phyloP scores from a whole-genome alignment of 2,797 vertebrate genomes.

The Xenentodon cancila region DNA sequence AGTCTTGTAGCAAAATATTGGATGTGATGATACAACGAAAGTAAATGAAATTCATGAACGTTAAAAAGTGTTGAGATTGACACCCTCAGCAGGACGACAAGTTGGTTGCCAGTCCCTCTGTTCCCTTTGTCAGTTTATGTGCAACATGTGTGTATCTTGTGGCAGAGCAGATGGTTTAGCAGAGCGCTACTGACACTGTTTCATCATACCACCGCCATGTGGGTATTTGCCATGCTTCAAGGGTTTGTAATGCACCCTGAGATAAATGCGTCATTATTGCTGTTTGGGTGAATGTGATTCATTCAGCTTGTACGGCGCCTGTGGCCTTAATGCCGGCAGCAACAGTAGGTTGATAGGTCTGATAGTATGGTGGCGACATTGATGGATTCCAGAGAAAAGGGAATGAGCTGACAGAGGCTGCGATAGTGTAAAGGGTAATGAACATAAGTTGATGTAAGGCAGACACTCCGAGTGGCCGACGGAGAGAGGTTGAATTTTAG shows the following conservation, averaged over 20 bases:
- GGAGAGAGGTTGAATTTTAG: slow-evolving; percentile 28
- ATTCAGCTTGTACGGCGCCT: slow-evolving; percentile 50
- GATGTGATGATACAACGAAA: neutral
- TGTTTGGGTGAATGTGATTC: slow-evolving; percentile 66
- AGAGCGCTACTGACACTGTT: slow-evolving; percentile 65
- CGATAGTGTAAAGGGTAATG: slow-evolving; percentile 56
- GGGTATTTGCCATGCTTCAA: slow-evolving; percentile 57
- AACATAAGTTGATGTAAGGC: slow-evolving; percentile 42
- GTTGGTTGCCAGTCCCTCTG: slow-evolving; percentile 15
- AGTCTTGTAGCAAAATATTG: neutral
- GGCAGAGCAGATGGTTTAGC: slow-evolving; percentile 65
- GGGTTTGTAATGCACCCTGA: slow-evolving; percentile 65
- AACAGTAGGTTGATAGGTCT: slow-evolving; percentile 46
- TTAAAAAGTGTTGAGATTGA: neutral
- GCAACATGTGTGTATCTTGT: slow-evolving; percentile 47
- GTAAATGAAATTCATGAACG: neutral
- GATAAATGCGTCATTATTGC: slow-evolving; percentile 71
- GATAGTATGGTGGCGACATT: slow-evolving; percentile 40
- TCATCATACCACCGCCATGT: slow-evolving; percentile 53
- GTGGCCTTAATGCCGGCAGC: slow-evolving; percentile 53
- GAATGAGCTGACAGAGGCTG: slow-evolving; percentile 41
- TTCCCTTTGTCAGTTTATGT: slow-evolving; percentile 8
- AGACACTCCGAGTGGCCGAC: slow-evolving; percentile 28
- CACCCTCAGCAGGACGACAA: slow-evolving; percentile 10
- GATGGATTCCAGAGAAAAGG: slow-evolving; percentile 62